Evolutionary conservation across 1,140 invertebrate genomes (phyloP), one percentile per base, ranked within the genome.

Genomic region (Drosophila equinoxialis): DNA sequence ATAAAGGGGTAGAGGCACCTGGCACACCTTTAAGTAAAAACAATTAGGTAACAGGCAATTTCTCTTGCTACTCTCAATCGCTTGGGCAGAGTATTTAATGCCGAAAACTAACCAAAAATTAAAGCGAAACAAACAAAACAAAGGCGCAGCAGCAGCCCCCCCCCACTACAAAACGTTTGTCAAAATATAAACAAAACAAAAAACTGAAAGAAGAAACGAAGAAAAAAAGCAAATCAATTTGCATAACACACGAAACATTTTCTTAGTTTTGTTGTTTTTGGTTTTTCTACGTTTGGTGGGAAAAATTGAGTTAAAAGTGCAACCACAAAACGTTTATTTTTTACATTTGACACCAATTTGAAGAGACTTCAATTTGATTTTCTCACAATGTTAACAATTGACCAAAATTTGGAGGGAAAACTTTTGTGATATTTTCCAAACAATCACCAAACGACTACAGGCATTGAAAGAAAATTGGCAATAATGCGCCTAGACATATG

Each of bases 161-260:
- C 33, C 6, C 33, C 33, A 35, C 35, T 30, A 37, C 8, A 11
- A 37, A 71, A 62, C 45, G 45, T 51, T 84, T 82, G 79, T 82
- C 83, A 89, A 86, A 86, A 87, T 82, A 87, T 86, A 69, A 74
- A 79, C 75, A 87, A 39, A 76, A 39, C 26, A 20, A 48, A 57
- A 71, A 51, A 71, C 37, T 69, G 66, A 80, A 20, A 71, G 3
- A 42, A 10, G 3, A 42, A 10, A 51, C 63, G 45, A 33, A 77
- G 48, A 67, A 37, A 37, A 82, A 79, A 89, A 79, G 64, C 65
- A 80, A 83, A 87, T 80, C 83, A 89, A 89, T 89, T 89, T 89
- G 84, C 84, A 89, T 89, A 89, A 79, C 77, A 74, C 57, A 35
- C 51, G 63, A 39, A 63, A 57, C 58, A 23, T 51, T 51, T 39